A percentile compares a stretch with the other conserved stretches of the same genome.
These are phyloP conservation scores for Balaenoptera acutorostrata DNA, from an alignment of 2,113 vertebrate species.

Conservation along the genomic window DNA sequence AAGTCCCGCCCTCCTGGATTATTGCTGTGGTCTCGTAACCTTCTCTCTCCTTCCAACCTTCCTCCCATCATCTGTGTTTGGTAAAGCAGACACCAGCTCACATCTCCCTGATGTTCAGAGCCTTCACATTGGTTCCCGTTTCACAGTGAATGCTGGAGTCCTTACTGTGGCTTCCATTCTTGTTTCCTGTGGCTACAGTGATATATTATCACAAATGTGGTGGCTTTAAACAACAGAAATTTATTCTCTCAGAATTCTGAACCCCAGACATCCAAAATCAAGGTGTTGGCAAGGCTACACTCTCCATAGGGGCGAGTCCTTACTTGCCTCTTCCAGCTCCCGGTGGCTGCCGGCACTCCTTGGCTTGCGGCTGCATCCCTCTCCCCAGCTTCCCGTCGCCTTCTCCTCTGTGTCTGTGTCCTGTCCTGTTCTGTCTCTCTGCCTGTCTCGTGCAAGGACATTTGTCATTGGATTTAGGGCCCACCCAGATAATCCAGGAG, in stretches of 20 bases:
- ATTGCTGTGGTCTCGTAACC: not conserved
- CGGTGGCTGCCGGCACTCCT: not conserved
- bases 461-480: not conserved
- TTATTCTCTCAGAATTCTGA: not conserved
- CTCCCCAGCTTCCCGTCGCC: not conserved
- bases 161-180: fast-evolving
- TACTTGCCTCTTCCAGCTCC: not conserved
- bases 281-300: not conserved
- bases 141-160: fast-evolving
- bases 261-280: not conserved
- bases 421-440: not conserved
- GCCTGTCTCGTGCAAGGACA: not conserved
- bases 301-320: not conserved
- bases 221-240: not conserved
- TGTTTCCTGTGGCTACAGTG: too few species aligned
- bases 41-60: not conserved
- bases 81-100: too few species aligned
- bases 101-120: too few species aligned
- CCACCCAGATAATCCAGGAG: not conserved
- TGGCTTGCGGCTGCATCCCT: not conserved
- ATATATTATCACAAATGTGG: not conserved
- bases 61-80: too few species aligned
- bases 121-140: fast-evolving
- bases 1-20: too few species aligned
- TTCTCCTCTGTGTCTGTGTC: not conserved